Base-by-base conservation (phyloP, 2,113 vertebrate genomes). In the Gobius niger region DNA sequence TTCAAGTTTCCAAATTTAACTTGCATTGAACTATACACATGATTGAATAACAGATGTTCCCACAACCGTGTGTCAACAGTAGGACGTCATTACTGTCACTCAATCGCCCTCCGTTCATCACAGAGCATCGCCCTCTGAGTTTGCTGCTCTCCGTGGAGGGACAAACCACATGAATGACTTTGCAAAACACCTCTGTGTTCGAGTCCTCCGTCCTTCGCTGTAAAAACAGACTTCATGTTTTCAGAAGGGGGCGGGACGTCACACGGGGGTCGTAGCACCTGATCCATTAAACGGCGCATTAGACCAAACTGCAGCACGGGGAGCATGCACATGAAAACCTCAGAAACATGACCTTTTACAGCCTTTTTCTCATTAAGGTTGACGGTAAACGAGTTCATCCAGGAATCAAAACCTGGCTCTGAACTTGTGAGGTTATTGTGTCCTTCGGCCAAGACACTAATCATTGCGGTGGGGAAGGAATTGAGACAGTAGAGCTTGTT, bases 161-260 rank as follows among this genome's bases (percentile, higher is more conserved):
- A 65, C 19, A 51, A 34, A 3, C 19, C 60, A 59, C 13, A 41
- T 18, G 5, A 65, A 47, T 46, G 51, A 65, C 44, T 69, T 60
- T 53, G 46, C 10, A 57, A 47, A 63, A 60, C 56, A 40, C 60
- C 73, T 47, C 10, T 67, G 44, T 3, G 24, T 50, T 71, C 41
- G 50, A 50, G 63, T 54, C 61, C 34, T 7, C 64, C 6, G 18
- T 44, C 46, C 5, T 19, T 7, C 52, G 42, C 76, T 64, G 63
- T 80, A 24, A 69, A 82, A 83, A 59, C 47, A 57, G 46, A 41
- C 40, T n/a, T 14, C 47, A 62, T 61, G 76, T 70, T 59, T 69
- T 47, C 44, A 74, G 65, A 79, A 76, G 76, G 73, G 72, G 66
- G 34, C 16, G 60, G 81, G 7, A 67, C 50, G 18, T 60, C 69